Conservation (phyloP, 2,113 vertebrate species). For the Ageneiosus marmoratus region DNA sequence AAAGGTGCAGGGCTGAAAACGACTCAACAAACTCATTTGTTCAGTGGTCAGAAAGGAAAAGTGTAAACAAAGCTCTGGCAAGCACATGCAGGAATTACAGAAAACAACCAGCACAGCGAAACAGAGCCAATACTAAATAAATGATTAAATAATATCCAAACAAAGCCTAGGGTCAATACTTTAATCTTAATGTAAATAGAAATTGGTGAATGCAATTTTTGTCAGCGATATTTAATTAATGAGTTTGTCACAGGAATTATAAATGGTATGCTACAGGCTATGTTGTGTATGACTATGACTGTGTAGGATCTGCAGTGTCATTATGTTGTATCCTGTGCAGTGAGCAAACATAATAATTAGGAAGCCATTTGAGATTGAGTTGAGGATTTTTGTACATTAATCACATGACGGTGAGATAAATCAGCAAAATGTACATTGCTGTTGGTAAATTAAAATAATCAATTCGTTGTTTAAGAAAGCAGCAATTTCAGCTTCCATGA, state of each 20-base stretch:
- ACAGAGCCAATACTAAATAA: not conserved
- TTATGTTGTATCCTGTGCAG: not conserved
- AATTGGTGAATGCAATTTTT: not conserved
- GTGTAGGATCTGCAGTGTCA: not conserved
- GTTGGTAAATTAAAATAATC: not conserved
- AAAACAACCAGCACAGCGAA: not conserved
- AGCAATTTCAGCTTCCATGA: not conserved
- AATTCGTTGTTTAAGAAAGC: not conserved
- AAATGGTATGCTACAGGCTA: not conserved
- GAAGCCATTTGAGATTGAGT: not conserved
- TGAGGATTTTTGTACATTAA: not conserved
- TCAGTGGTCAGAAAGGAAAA: not conserved
- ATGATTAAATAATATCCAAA: not conserved
- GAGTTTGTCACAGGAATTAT: constrained; percentile 2
- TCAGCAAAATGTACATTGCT: not conserved
- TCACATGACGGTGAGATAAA: not conserved
- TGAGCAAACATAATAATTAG: too few relatives aligned
- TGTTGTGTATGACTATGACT: not conserved
- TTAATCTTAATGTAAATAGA: not conserved
- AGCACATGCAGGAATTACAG: not conserved
- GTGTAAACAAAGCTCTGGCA: not conserved
- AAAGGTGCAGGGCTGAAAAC: not conserved
- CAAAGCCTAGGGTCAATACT: not conserved
- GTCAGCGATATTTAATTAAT: not conserved
- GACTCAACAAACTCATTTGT: not conserved